Evolutionary conservation across 2,113 vertebrate genomes (phyloP), one percentile per base, ranked within the genome.

Genomic region (Psittacula cyanocephala): DNA sequence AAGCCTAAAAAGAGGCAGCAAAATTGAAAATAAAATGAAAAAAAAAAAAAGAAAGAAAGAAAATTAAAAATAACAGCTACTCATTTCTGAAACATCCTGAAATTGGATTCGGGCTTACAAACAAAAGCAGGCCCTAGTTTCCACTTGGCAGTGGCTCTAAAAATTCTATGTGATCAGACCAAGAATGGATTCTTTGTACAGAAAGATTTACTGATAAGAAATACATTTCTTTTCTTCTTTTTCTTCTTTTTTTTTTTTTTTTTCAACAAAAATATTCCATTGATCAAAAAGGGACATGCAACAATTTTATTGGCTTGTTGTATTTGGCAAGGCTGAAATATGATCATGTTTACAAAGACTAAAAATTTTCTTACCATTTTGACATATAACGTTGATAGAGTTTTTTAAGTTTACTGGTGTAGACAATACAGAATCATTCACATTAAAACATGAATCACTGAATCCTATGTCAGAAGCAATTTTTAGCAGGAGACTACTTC

Each of bases 381-480:
- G 16, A 68, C 17, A 71, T 50, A 37, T 35, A 50, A 31, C 43
- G 80, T 41, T 0, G 0, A 29, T 15, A 33, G 4, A 15, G 0
- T 2, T n/a, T 79, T 81, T 88, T 75, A 37, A 44, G 29, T 62
- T 84, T 76, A 68, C 9, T 94, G 25, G 60, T 29, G 13, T 69
- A 63, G 94, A 52, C 29, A 77, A 39, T 53, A 52, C 8, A 72
- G 44, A 85, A 93, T 64, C 9, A 15, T 31, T 89, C 22, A 49
- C 9, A 63, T 39, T 79, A 77, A 89, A 81, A 57, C 22, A 70
- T 28, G 22, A 86, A 72, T 74, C 55, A 75, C 8, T 69, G 25
- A 88, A 76, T 52, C 28, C 25, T 37, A 44, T 13, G 33, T 47
- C 39, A 87, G 23, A 87, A 89, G 46, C 20, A 62, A 35, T 41